These are phyloP conservation scores for Botrylloides violaceus DNA, from an alignment of 23 tunicate genomes.

Conservation along the genomic window DNA sequence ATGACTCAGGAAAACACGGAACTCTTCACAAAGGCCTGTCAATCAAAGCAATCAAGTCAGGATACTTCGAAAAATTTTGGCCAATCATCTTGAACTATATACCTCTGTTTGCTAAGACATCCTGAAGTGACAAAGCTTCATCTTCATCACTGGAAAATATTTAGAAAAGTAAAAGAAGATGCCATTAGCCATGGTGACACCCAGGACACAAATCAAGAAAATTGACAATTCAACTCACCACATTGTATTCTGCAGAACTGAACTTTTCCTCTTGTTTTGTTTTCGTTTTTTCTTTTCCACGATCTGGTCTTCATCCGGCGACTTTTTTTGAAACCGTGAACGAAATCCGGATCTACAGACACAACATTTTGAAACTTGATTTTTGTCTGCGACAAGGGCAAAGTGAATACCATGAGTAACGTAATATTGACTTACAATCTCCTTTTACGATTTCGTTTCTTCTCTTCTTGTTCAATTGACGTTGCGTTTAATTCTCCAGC, in stretches of 20 bases:
- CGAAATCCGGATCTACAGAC: background rate
- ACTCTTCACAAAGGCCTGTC: slow-evolving; percentile 13
- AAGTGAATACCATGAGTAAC: background rate
- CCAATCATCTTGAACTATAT: background rate
- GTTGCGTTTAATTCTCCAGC: too few relatives aligned
- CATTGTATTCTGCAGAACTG: background rate
- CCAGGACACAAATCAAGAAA: background rate
- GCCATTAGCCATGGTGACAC: too few relatives aligned
- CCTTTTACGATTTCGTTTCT: background rate
- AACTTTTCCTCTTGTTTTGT: background rate
- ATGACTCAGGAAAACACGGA: background rate
- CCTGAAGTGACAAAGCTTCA: too few relatives aligned
- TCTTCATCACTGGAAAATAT: too few relatives aligned
- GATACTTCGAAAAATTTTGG: background rate
- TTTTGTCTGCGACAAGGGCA: background rate
- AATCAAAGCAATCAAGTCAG: background rate
- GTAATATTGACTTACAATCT: slow-evolving; percentile 2
- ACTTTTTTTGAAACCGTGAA: background rate
- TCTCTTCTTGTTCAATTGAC: too few relatives aligned
- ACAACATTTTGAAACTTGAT: background rate
- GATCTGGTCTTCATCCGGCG: too few relatives aligned
- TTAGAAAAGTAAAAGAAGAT: too few relatives aligned
- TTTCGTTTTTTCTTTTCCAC: too few relatives aligned
- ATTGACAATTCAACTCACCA: background rate
- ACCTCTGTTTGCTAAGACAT: background rate